phyloP scores from a whole-genome alignment of 2,888 invertebrate species.

The Melieria crassipennis region DNA sequence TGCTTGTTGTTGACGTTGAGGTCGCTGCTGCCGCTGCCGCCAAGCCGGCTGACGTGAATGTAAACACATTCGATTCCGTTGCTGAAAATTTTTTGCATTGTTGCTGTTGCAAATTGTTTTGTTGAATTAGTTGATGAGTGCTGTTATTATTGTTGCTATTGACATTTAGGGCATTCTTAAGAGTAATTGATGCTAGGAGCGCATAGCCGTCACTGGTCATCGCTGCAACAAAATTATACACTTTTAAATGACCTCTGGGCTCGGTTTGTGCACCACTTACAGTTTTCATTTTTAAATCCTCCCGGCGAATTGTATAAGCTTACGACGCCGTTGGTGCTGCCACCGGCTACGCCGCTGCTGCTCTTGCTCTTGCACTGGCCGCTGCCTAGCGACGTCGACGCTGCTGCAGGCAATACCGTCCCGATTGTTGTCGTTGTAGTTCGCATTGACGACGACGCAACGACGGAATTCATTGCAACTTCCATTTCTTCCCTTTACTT shows the following conservation, averaged over 20 bases:
- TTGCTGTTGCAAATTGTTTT: neutral
- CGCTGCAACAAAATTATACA: neutral
- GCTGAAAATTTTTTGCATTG: constrained; percentile 5
- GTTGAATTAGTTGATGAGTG: neutral
- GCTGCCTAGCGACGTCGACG: neutral
- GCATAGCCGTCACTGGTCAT: constrained; percentile 53
- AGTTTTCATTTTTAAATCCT: constrained; percentile 52
- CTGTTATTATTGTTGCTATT: constrained; percentile 49
- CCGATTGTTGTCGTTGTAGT: constrained; percentile 4
- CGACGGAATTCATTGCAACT: constrained; percentile 51
- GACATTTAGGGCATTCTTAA: constrained; percentile 58
- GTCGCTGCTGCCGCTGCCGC: constrained; percentile 38
- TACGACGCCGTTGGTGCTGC: constrained; percentile 20
- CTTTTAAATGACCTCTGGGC: too few relatives aligned
- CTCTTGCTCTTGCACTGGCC: constrained; percentile 17
- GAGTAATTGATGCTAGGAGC: constrained; percentile 55
- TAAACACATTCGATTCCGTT: neutral
- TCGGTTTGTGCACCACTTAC: constrained; percentile 42
- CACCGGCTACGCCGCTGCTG: constrained; percentile 32
- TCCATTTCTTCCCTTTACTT: constrained; percentile 48
- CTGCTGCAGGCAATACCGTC: neutral
- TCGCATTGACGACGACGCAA: constrained; percentile 36
- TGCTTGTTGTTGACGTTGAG: constrained; percentile 41
- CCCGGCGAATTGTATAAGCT: constrained; percentile 36
- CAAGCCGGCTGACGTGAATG: constrained; percentile 22